These are phyloP conservation scores for Hippocampus comes DNA, from an alignment of 2,113 vertebrate species.

Conservation along the genomic window DNA sequence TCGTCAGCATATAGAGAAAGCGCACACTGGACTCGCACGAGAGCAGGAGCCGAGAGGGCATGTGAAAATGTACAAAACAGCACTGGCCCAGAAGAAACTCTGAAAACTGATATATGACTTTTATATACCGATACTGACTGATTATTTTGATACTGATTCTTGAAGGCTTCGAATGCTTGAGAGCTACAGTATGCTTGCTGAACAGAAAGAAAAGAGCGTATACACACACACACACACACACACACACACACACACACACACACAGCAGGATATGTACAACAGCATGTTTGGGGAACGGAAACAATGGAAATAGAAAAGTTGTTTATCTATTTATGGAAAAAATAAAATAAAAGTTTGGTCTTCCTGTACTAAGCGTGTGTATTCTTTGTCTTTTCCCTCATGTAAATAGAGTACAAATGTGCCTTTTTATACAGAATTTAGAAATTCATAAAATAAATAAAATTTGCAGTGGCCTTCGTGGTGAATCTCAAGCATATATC, in stretches of 20 bases:
- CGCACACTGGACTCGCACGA: conserved; percentile 30
- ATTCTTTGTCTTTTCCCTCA: conserved; percentile 67
- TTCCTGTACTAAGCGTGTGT: conserved; percentile 55
- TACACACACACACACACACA: conserved; percentile 50
- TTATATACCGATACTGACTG: conserved; percentile 31
- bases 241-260: conserved; percentile 38
- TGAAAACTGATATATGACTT: conserved; percentile 20
- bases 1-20: conserved; percentile 55
- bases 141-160: conserved; percentile 30
- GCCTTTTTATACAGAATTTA: conserved; percentile 74
- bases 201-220: conserved; percentile 17
- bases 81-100: conserved; percentile 3
- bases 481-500: conserved; percentile 59
- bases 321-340: conserved; percentile 53
- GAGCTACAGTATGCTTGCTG: conserved; percentile 52
- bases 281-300: background rate
- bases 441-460: conserved; percentile 81
- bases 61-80: background rate
- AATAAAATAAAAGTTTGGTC: conserved; percentile 43
- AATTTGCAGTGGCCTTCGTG: conserved; percentile 70
- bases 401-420: conserved; percentile 68
- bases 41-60: conserved; percentile 17
- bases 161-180: conserved; percentile 13
- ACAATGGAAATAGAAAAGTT: conserved; percentile 53
- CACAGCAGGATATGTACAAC: conserved; percentile 51